Evolutionary conservation across 2,113 vertebrate species (phyloP).

Genomic region (Turdus rufiventris): DNA sequence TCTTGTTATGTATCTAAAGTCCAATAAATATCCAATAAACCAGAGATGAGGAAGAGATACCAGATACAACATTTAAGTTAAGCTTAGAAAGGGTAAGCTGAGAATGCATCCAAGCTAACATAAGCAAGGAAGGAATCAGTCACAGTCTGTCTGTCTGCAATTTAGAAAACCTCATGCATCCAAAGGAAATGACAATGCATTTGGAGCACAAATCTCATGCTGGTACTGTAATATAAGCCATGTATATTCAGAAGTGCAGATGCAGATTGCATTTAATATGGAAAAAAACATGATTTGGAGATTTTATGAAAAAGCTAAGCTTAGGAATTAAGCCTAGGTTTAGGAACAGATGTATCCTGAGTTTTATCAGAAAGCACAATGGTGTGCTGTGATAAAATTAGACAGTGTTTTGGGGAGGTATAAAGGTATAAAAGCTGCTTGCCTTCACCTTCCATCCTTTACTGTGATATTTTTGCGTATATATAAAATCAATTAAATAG

Average conservation of each 20-base stretch:
- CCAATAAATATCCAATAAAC: background rate
- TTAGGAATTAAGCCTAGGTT: background rate
- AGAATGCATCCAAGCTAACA: background rate
- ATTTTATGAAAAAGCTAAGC: background rate
- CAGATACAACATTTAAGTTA: background rate
- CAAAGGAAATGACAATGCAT: background rate
- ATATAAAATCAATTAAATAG: background rate
- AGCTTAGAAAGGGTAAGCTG: background rate
- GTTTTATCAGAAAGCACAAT: background rate
- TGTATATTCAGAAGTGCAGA: background rate
- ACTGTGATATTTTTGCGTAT: background rate
- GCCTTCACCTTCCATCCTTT: background rate
- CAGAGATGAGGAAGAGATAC: background rate
- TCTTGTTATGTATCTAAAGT: background rate
- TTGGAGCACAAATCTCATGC: background rate
- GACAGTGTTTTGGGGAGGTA: background rate
- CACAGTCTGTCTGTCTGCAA: background rate
- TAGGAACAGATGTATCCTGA: background rate
- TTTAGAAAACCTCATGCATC: constrained; percentile 39
- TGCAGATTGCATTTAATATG: background rate
- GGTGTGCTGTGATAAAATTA: background rate
- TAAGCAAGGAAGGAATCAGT: background rate
- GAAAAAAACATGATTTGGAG: background rate
- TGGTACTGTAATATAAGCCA: background rate
- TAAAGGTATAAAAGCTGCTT: background rate